Percentiles rank a stretch among this genome's conserved stretches.
Evolutionary conservation across 2,888 invertebrate genomes (phyloP).

Genomic region (Notodonta dromedarius): DNA sequence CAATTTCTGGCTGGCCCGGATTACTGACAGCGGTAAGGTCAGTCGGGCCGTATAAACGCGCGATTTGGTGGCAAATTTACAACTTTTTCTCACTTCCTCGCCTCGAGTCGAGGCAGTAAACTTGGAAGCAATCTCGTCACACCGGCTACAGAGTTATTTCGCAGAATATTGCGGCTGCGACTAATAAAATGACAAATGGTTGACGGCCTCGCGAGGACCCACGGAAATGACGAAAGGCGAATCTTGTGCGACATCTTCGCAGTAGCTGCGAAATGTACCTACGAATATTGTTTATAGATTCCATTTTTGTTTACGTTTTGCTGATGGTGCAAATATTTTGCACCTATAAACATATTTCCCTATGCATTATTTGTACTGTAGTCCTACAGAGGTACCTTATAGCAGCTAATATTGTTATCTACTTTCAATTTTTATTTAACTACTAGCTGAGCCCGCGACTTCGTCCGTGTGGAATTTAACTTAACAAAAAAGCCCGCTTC

Average conservation of each 20-base stretch:
- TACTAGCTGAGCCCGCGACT: too few species aligned
- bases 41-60: slow-evolving; percentile 76
- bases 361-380: too few species aligned
- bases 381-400: too few species aligned
- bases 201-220: slow-evolving; percentile 59
- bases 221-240: slow-evolving; percentile 48
- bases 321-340: too few species aligned
- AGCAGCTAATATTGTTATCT: too few species aligned
- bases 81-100: slow-evolving; percentile 74
- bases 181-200: slow-evolving; percentile 82
- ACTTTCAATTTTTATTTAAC: too few species aligned
- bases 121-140: slow-evolving; percentile 75
- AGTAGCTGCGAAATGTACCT: background rate
- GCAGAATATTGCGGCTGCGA: slow-evolving; percentile 75
- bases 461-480: too few species aligned
- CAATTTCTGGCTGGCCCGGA: slow-evolving; percentile 61
- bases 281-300: background rate
- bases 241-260: slow-evolving; percentile 21
- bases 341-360: too few species aligned
- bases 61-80: slow-evolving; percentile 80
- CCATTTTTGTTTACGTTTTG: too few species aligned
- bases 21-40: slow-evolving; percentile 69
- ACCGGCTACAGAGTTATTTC: slow-evolving; percentile 71
- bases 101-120: slow-evolving; percentile 73
- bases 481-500: too few species aligned